Percentiles rank a stretch among this genome's conserved stretches.
phyloP scores from a whole-genome alignment of 1,140 invertebrate species.

The Laodelphax striatellus region DNA sequence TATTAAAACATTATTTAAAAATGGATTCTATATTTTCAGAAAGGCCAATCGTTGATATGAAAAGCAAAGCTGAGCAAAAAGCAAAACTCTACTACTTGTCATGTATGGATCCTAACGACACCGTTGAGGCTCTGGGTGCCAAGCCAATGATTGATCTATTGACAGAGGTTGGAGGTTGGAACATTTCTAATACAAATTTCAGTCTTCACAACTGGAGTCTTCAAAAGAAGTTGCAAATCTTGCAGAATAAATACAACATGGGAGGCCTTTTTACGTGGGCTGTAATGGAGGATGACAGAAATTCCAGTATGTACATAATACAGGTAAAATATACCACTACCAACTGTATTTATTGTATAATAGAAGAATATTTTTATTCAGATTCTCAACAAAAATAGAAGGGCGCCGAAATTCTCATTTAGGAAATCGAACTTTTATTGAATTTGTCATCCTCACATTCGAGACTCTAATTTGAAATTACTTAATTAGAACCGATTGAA shows the following conservation, averaged over 20 bases:
- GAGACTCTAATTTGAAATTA: too few species aligned
- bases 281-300: constrained; percentile 86
- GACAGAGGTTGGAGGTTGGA: constrained; percentile 74
- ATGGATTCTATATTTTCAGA: constrained; percentile 30
- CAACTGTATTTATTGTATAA: not conserved
- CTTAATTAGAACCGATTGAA: too few species aligned
- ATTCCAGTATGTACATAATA: constrained; percentile 78
- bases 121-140: constrained; percentile 68
- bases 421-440: too few species aligned
- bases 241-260: constrained; percentile 80
- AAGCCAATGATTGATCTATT: constrained; percentile 70
- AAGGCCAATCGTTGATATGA: constrained; percentile 43
- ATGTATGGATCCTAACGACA: constrained; percentile 87
- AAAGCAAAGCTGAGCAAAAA: constrained; percentile 74
- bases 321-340: constrained; percentile 43
- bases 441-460: too few species aligned
- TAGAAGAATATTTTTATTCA: not conserved
- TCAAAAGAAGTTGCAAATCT: constrained; percentile 59
- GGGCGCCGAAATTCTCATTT: too few species aligned
- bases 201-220: constrained; percentile 57
- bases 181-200: constrained; percentile 41
- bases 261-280: constrained; percentile 83
- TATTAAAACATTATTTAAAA: too few species aligned
- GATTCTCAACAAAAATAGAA: not conserved
- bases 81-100: constrained; percentile 84